Percentiles rank a stretch among this genome's conserved stretches.
phyloP scores from a whole-genome alignment of 1,140 invertebrate species.

The Ceratoteleas bidentatus region DNA sequence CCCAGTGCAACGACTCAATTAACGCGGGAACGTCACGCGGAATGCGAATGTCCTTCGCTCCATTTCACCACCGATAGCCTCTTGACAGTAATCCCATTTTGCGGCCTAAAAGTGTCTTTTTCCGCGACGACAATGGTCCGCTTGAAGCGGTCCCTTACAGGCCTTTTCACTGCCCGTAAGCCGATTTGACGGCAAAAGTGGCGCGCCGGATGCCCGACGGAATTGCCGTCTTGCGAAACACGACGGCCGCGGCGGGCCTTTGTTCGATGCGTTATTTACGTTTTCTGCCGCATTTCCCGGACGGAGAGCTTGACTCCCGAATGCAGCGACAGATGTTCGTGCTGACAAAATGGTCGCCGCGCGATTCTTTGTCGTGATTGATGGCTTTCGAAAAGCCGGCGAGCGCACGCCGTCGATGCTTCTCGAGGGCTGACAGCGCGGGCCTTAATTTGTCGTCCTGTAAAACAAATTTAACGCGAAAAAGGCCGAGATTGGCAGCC shows the following conservation, averaged over 20 bases:
- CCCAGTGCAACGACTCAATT: slow-evolving; percentile 20
- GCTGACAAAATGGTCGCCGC: slow-evolving; percentile 32
- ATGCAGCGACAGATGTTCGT: slow-evolving; percentile 20
- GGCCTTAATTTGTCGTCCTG: slow-evolving; percentile 37
- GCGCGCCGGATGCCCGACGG: slow-evolving; percentile 67
- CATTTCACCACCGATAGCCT: slow-evolving; percentile 65
- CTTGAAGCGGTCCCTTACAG: slow-evolving; percentile 45
- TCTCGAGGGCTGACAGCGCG: slow-evolving; percentile 38
- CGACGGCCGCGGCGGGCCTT: background rate
- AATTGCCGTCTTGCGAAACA: slow-evolving; percentile 57
- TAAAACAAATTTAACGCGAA: slow-evolving; percentile 11
- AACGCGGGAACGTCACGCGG: slow-evolving; percentile 23
- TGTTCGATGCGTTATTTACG: background rate
- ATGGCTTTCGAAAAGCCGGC: slow-evolving; percentile 47
- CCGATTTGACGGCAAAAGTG: slow-evolving; percentile 75
- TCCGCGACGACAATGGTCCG: slow-evolving; percentile 72
- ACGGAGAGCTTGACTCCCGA: background rate
- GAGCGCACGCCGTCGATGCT: slow-evolving; percentile 58
- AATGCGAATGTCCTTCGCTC: slow-evolving; percentile 65
- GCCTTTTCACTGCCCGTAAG: slow-evolving; percentile 73
- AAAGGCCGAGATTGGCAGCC: slow-evolving; percentile 34
- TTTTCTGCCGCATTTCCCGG: background rate
- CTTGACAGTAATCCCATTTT: slow-evolving; percentile 77
- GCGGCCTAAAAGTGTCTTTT: slow-evolving; percentile 69
- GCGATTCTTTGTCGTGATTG: slow-evolving; percentile 33